A percentile compares a stretch with the other conserved stretches of the same genome.
Conservation (phyloP, 2,888 invertebrate genomes). For the Rosalia funebris region DNA sequence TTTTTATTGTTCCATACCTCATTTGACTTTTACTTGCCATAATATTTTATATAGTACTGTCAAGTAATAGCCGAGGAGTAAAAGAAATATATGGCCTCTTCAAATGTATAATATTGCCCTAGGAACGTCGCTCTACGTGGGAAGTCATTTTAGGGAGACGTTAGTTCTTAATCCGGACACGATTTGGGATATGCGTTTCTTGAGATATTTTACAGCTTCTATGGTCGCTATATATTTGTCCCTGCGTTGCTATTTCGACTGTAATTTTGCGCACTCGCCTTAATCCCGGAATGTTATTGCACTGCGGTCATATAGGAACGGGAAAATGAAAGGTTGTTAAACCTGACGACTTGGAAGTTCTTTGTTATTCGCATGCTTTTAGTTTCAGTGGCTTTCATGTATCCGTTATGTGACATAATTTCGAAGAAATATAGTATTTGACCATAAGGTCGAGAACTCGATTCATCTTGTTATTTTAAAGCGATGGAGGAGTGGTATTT, state of each 20-base stretch:
- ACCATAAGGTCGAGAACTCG: no score
- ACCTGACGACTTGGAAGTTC: constrained; percentile 11
- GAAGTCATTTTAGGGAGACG: neutral
- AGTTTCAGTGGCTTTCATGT: no score
- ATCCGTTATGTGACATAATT: no score
- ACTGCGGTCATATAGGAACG: constrained; percentile 17
- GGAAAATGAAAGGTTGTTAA: constrained; percentile 21
- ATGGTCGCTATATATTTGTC: constrained; percentile 17
- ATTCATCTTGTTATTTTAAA: no score
- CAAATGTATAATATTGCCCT: neutral
- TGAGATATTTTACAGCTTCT: constrained; percentile 16
- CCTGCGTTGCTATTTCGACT: constrained; percentile 5
- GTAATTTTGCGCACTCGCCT: constrained; percentile 15
- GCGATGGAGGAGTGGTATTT: no score
- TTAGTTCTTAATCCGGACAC: constrained; percentile 16
- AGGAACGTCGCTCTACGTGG: neutral
- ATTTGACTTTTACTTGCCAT: neutral
- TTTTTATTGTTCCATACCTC: no score
- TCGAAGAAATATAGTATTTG: no score
- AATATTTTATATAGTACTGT: neutral
- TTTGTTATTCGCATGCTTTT: neutral
- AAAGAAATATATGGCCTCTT: neutral
- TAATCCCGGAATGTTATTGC: constrained; percentile 8
- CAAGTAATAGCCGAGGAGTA: neutral
- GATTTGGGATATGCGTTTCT: constrained; percentile 1